Evolutionary conservation across 1,140 invertebrate genomes (phyloP), one percentile per base, ranked within the genome.

Genomic region (Fopius arisanus): DNA sequence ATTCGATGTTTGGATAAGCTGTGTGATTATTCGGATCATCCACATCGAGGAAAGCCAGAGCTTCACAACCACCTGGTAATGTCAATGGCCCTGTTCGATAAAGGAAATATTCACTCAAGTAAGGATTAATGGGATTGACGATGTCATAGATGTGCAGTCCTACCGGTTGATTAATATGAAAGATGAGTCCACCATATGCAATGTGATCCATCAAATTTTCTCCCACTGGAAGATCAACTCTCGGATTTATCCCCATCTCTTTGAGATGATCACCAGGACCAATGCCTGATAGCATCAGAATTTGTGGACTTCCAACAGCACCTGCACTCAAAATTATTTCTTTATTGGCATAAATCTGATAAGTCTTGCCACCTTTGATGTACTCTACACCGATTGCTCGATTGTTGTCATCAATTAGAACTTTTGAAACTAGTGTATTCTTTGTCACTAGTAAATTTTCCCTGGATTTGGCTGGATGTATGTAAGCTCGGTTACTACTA

Each of bases 281-380:
- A 16, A 96, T 90, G 1, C 95, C 95, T 1, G 93, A 94, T 0
- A 96, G 79, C 94, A 96, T 95, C 1, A 96, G 85, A 3, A 96
- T 76, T 77, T 95, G 93, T 0, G 94, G 92, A 0, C 92, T 92
- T 73, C 93, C 94, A 1, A 95, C 91, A 0, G 93, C 90, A 1
- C 94, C 94, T 0, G 91, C 93, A 23, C 92, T 92, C 1, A 95
- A 23, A 16, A 96, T 93, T 0, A 96, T 91, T 89, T 96, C 94
- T 79, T 91, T 93, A 19, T 81, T 89, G 0, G 92, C 92, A 54
- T 85, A 81, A 4, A 94, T 90, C 72, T 85, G 89, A 65, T 90
- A 87, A 72, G 85, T 89, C 14, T 77, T 85, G 1, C 89, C 89
- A 31, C 88, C 83, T 73, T 88, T 89, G 10, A 87, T 81, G 65